phyloP scores from a whole-genome alignment of 23 tunicate species.

The Botrylloides violaceus region DNA sequence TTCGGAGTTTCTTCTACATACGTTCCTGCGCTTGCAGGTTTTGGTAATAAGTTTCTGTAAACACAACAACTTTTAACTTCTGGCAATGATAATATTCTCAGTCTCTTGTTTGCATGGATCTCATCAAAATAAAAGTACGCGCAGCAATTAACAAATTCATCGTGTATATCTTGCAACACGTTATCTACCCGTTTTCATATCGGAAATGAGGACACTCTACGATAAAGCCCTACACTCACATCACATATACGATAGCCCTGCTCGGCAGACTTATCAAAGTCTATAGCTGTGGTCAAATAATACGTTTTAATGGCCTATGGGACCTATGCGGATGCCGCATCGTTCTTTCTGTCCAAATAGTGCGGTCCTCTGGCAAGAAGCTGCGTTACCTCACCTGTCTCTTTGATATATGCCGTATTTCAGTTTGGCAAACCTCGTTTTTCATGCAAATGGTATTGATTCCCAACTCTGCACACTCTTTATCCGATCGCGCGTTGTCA shows the following conservation, averaged over 20 bases:
- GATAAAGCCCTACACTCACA: too few relatives aligned
- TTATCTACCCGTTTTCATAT: too few relatives aligned
- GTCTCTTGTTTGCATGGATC: too few relatives aligned
- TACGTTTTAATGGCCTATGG: too few relatives aligned
- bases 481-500: slow-evolving; percentile 16
- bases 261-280: too few relatives aligned
- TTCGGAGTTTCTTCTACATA: background rate
- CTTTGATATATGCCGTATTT: slow-evolving; percentile 31
- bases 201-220: too few relatives aligned
- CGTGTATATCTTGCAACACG: too few relatives aligned
- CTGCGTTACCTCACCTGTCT: slow-evolving; percentile 1
- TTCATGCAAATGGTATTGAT: background rate
- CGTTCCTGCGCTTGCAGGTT: background rate
- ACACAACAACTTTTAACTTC: background rate
- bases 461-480: slow-evolving; percentile 17
- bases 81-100: too few relatives aligned
- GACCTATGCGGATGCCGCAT: background rate
- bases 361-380: background rate
- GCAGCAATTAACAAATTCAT: too few relatives aligned
- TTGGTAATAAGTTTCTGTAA: background rate
- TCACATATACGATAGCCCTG: too few relatives aligned
- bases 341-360: background rate
- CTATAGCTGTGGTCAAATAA: too few relatives aligned
- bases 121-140: too few relatives aligned
- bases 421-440: slow-evolving; percentile 38